phyloP scores from a whole-genome alignment of 1,140 invertebrate species.

The Heliconius congener region DNA sequence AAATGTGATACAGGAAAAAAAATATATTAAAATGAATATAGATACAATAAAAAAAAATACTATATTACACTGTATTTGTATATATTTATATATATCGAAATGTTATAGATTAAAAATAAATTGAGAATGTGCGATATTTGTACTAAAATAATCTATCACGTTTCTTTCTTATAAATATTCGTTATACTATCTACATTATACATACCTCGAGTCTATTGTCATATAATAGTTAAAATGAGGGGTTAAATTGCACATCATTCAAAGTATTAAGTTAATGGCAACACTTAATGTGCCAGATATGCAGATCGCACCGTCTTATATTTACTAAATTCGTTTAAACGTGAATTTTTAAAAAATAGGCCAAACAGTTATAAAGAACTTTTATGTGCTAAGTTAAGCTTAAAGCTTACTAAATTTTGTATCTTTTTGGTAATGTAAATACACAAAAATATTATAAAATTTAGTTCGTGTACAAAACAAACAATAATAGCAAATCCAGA shows the following conservation, averaged over 20 bases:
- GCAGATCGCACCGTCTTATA: constrained; percentile 12
- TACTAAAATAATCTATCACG: constrained; percentile 31
- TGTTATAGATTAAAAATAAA: constrained; percentile 10
- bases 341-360: constrained; percentile 8
- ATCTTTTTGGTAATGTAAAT: not conserved
- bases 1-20: not conserved
- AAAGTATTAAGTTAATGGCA: not conserved
- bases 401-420: not conserved
- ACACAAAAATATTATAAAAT: not conserved
- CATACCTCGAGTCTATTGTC: constrained; percentile 4
- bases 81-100: not conserved
- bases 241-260: not conserved
- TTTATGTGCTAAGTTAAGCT: not conserved
- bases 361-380: not conserved
- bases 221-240: not conserved
- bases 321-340: constrained; percentile 25
- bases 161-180: constrained; percentile 9
- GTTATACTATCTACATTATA: constrained; percentile 6
- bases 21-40: not conserved
- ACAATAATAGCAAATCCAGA: not conserved
- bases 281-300: constrained; percentile 4
- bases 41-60: not conserved
- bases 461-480: not conserved
- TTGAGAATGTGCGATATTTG: constrained; percentile 26
- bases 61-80: not conserved